Base-by-base conservation (phyloP, 2,888 invertebrate species). In the Lithophane semibrunnea region DNA sequence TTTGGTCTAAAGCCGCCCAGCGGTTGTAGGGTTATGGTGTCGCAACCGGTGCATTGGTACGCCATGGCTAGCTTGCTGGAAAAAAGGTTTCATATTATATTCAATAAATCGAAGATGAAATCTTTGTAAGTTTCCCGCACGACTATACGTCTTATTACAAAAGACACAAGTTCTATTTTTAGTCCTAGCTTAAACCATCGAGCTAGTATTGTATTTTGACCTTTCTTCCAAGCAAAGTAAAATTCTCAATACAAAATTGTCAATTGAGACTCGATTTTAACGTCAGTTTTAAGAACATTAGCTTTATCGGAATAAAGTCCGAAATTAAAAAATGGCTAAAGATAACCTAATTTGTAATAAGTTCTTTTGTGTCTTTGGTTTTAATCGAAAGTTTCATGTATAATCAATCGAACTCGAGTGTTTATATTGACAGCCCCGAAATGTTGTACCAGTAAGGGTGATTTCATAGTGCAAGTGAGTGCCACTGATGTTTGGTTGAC, bases 1-100 rank as follows among this genome's bases (percentile, higher is more conserved):
- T 97, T 97, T 0, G 97, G 95, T 88, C 97, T 98, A 69, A 97
- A 94, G 2, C 95, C 95, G 5, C 99, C 98, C 69, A 99, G 92
- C 0, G 98, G 98, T 82, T 99, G 98, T 3, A 99, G 94, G 0
- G 97, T 97, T 76, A 98, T 97, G 66, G 97, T 98, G 86, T 98
- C 98, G 94, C 99, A 99, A 0, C 99, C 99, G 2, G 97, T 97
- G 93, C 99, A 99, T 87, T 98, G 98, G 94, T 98, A 99, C 4
- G 99, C 98, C 97, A 98, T 97, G 0, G 99, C 98, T 69, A 99
- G 97, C 92, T 99, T 99, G 89, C 98, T 98, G 92, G 52, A 88
- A 90, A 44, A 58, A 5, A 37, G n/a, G 18, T 37, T 47, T 18
- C 13, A 44, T 24, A 54, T 8, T 24, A 58, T 13, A 2, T 58